Percentiles rank a stretch among this genome's conserved stretches.
Conservation (phyloP, 2,113 vertebrate genomes). For the Labeo rohita region DNA sequence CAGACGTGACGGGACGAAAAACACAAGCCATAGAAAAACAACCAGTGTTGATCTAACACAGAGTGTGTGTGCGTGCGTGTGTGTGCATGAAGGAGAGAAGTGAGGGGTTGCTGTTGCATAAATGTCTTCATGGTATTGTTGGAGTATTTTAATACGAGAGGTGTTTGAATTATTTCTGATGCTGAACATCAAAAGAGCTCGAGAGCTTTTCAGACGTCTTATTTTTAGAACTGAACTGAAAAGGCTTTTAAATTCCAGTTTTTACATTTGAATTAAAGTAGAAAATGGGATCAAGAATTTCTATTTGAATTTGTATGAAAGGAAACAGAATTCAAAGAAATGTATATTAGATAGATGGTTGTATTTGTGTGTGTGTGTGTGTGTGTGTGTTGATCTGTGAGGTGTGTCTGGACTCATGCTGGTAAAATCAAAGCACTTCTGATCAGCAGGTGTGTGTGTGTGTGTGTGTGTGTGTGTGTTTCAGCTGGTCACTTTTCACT, state of each 20-base stretch:
- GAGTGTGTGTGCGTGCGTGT: not conserved
- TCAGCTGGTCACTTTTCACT: not conserved
- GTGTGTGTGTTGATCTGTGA: not conserved
- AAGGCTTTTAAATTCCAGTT: too few relatives aligned
- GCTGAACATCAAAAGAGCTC: too few relatives aligned
- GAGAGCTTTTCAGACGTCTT: too few relatives aligned
- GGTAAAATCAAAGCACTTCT: not conserved
- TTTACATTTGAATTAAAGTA: too few relatives aligned
- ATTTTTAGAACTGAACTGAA: too few relatives aligned
- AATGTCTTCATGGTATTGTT: not conserved
- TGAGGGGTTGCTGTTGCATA: not conserved
- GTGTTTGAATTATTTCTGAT: not conserved
- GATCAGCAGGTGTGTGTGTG: constrained; percentile 26
- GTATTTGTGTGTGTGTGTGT: not conserved
- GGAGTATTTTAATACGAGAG: not conserved
- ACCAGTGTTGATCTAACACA: constrained; percentile 4
- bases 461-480: not conserved
- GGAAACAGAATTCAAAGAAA: too few relatives aligned
- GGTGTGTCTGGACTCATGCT: constrained; percentile 1
- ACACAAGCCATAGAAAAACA: constrained; percentile 10
- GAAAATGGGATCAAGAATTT: not conserved
- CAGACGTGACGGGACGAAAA: constrained; percentile 17
- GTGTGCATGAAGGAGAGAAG: not conserved
- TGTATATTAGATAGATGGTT: too few relatives aligned
- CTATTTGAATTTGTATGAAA: too few relatives aligned